Evolutionary conservation across 2,797 vertebrate species (phyloP).

Genomic region (Tadarida brasiliensis): DNA sequence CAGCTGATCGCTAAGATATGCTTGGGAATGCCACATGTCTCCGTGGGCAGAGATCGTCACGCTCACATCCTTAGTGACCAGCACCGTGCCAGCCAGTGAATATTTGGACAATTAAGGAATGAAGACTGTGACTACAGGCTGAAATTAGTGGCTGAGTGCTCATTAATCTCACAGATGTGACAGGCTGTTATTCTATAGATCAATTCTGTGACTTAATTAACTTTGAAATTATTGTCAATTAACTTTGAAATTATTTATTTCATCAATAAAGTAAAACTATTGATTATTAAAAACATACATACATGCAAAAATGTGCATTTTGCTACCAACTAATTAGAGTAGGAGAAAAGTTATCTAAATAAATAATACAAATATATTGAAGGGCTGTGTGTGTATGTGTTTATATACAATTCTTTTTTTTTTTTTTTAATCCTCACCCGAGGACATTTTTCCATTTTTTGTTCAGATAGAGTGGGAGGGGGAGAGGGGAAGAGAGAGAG

Average conservation of each 20-base stretch:
- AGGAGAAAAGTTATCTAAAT: slow-evolving; percentile 8
- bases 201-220: background rate
- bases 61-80: background rate
- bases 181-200: background rate
- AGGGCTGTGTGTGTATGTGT: background rate
- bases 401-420: background rate
- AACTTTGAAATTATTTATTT: slow-evolving; percentile 5
- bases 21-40: background rate
- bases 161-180: background rate
- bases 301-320: background rate
- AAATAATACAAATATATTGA: background rate
- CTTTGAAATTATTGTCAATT: background rate
- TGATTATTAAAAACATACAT: background rate
- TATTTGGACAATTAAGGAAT: background rate
- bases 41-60: background rate
- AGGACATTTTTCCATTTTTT: too few relatives aligned
- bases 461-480: too few relatives aligned
- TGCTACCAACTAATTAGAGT: background rate
- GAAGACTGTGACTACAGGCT: background rate
- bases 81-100: background rate
- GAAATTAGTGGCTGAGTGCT: background rate
- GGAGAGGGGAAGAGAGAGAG: too few relatives aligned
- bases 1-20: background rate
- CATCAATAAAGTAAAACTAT: background rate
- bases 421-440: too few relatives aligned